Percentiles rank a stretch among this genome's conserved stretches.
phyloP scores from a whole-genome alignment of 2,113 vertebrate genomes.

The Silurus asotus region DNA sequence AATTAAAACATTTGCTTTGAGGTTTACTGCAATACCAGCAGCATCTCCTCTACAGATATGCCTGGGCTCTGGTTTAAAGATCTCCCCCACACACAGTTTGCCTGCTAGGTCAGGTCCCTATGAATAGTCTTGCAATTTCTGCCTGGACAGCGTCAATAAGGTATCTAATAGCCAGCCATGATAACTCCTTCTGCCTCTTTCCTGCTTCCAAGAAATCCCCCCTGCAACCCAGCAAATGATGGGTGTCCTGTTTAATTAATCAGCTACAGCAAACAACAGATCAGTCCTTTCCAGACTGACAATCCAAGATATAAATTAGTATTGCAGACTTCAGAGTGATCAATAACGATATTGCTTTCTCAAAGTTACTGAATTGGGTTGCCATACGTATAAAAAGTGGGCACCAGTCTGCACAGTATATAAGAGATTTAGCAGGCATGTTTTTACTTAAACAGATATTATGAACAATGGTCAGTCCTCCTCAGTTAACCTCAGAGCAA shows the following conservation, averaged over 20 bases:
- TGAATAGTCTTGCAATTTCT: neutral
- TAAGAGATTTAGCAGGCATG: neutral
- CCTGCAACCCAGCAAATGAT: conserved; percentile 1
- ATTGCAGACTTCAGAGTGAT: neutral
- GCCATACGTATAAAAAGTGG: too few relatives aligned
- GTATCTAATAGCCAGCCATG: conserved; percentile 21
- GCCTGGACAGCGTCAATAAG: neutral
- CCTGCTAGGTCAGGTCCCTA: neutral
- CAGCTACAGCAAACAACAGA: conserved; percentile 20
- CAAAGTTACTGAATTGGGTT: neutral
- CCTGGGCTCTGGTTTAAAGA: conserved; percentile 4
- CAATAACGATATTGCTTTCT: neutral
- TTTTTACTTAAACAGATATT: neutral
- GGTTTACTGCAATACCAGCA: neutral
- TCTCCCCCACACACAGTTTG: neutral
- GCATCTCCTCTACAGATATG: conserved; percentile 21
- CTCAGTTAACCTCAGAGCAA: neutral
- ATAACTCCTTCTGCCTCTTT: neutral
- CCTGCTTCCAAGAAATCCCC: conserved; percentile 27
- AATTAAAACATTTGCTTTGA: neutral
- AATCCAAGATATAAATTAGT: neutral
- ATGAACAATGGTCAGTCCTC: neutral
- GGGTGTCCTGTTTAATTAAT: conserved; percentile 33
- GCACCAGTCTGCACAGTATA: neutral
- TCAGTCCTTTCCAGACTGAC: neutral